A percentile compares a stretch with the other conserved stretches of the same genome.
Evolutionary conservation across 2,888 invertebrate species (phyloP).

Genomic region (Amphipoea lucens): DNA sequence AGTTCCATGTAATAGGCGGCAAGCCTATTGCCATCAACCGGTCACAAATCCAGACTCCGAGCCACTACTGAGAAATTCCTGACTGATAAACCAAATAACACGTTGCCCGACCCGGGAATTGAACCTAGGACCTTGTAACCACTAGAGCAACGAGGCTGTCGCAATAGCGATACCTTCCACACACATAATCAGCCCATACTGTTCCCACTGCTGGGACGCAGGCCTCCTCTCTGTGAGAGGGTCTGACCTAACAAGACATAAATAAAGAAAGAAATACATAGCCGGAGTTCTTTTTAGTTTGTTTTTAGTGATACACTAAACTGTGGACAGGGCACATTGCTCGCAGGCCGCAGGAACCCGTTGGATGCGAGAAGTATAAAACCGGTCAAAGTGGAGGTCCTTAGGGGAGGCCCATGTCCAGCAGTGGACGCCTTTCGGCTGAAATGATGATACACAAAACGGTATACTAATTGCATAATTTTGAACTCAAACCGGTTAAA

Average conservation of each 20-base stretch:
- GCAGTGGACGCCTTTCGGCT: too few species aligned
- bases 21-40: background rate
- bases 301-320: background rate
- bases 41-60: background rate
- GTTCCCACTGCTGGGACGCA: too few species aligned
- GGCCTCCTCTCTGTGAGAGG: too few species aligned
- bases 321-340: too few species aligned
- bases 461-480: background rate
- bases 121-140: too few species aligned
- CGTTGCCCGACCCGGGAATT: too few species aligned
- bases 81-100: background rate
- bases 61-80: background rate
- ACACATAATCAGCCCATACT: too few species aligned
- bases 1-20: background rate
- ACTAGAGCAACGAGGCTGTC: too few species aligned
- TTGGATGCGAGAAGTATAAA: too few species aligned
- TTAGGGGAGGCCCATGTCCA: too few species aligned
- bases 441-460: background rate
- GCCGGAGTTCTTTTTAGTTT: background rate
- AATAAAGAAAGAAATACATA: background rate
- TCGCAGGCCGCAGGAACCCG: too few species aligned
- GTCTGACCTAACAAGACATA: background rate
- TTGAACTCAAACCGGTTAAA: background rate
- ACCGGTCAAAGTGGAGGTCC: too few species aligned
- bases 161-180: background rate